A percentile compares a stretch with the other conserved stretches of the same genome.
Conservation (phyloP, 2,888 invertebrate genomes). For the Orchesella flavescens region DNA sequence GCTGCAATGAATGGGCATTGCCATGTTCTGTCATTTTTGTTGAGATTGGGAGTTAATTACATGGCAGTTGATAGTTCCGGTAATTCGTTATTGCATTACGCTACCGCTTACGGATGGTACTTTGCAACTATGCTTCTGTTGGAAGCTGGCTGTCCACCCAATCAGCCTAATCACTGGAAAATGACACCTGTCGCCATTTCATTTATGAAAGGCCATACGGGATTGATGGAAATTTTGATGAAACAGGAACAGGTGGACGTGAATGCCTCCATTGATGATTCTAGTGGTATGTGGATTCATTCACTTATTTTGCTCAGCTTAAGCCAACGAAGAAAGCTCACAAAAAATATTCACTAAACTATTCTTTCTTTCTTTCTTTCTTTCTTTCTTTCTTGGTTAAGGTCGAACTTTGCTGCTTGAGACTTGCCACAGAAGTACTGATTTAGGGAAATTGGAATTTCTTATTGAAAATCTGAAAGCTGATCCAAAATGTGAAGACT, state of each 20-base stretch:
- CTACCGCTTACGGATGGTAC: slow-evolving; percentile 77
- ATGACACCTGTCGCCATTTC: slow-evolving; percentile 76
- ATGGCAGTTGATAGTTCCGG: slow-evolving; percentile 76
- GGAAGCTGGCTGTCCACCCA: slow-evolving; percentile 74
- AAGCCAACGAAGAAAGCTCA: too few species aligned
- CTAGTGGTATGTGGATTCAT: slow-evolving; percentile 58
- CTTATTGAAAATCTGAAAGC: slow-evolving; percentile 75
- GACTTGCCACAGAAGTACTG: slow-evolving; percentile 49
- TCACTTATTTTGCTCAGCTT: too few species aligned
- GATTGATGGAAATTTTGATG: slow-evolving; percentile 75
- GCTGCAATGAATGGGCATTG: slow-evolving; percentile 77
- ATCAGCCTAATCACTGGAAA: slow-evolving; percentile 75
- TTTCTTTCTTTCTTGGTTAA: too few species aligned
- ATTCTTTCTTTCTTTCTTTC: too few species aligned
- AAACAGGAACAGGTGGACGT: slow-evolving; percentile 74
- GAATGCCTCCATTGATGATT: slow-evolving; percentile 65
- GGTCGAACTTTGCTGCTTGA: slow-evolving; percentile 64
- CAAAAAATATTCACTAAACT: too few species aligned
- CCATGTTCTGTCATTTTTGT: slow-evolving; percentile 75
- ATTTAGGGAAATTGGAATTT: slow-evolving; percentile 73
- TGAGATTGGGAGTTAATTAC: slow-evolving; percentile 75
- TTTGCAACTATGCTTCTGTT: slow-evolving; percentile 75
- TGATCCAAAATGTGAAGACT: slow-evolving; percentile 74
- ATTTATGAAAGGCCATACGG: slow-evolving; percentile 75
- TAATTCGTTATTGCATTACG: slow-evolving; percentile 77